phyloP scores from a whole-genome alignment of 2,888 invertebrate species.

The Cephus pygmeus region DNA sequence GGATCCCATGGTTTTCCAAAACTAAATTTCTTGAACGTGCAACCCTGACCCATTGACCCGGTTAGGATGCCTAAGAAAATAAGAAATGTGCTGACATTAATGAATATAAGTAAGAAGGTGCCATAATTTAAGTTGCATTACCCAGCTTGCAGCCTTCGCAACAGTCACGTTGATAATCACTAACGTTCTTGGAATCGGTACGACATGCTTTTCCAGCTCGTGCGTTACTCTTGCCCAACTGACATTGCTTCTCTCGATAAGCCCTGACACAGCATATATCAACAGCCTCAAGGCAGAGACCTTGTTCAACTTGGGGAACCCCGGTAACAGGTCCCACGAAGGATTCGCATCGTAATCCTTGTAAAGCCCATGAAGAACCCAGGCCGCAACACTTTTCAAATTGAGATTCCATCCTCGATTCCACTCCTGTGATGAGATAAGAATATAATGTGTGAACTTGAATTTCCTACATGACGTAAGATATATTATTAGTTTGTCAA shows the following conservation, averaged over 20 bases:
- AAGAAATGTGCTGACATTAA: not conserved
- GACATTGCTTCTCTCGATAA: slow-evolving; percentile 68
- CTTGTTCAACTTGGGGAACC: slow-evolving; percentile 71
- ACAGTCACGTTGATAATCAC: slow-evolving; percentile 59
- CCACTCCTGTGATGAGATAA: slow-evolving; percentile 11
- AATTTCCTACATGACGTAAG: not conserved
- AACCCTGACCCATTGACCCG: slow-evolving; percentile 70
- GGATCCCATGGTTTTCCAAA: slow-evolving; percentile 72
- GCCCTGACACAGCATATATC: slow-evolving; percentile 72
- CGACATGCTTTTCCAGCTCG: slow-evolving; percentile 64
- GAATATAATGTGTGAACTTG: not conserved
- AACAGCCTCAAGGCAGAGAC: slow-evolving; percentile 72
- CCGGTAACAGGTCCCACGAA: slow-evolving; percentile 69
- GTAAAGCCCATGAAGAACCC: slow-evolving; percentile 68
- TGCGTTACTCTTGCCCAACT: slow-evolving; percentile 68
- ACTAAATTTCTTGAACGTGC: slow-evolving; percentile 69
- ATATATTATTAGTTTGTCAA: not conserved
- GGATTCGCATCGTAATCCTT: slow-evolving; percentile 66
- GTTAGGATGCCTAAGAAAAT: slow-evolving; percentile 69
- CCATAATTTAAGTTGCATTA: slow-evolving; percentile 23
- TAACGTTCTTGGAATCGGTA: slow-evolving; percentile 24
- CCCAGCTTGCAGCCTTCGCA: slow-evolving; percentile 62
- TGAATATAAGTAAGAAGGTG: not conserved
- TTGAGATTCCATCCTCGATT: slow-evolving; percentile 42
- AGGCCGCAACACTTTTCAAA: slow-evolving; percentile 68